Conservation (phyloP, 2,888 invertebrate species). For the Ferdinandea cuprea region DNA sequence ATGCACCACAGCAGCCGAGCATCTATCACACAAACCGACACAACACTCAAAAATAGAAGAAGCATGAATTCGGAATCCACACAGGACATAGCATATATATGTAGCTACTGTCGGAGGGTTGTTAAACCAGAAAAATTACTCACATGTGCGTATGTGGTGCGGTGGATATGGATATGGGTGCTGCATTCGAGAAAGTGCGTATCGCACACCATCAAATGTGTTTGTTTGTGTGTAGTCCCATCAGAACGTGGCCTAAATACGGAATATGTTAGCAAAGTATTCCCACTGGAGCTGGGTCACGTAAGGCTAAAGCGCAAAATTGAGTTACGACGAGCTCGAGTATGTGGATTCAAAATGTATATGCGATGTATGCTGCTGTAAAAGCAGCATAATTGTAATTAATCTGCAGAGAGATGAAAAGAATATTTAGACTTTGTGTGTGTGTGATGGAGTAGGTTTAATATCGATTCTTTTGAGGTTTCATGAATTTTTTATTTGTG, state of each 20-base stretch:
- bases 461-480: constrained; percentile 49
- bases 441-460: background rate
- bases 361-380: constrained; percentile 10
- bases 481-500: constrained; percentile 7
- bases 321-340: constrained; percentile 55
- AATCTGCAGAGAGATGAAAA: constrained; percentile 51
- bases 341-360: constrained; percentile 34
- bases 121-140: constrained; percentile 60
- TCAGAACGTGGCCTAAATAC: constrained; percentile 52
- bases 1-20: background rate
- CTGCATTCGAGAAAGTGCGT: constrained; percentile 18
- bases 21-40: background rate
- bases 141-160: constrained; percentile 27
- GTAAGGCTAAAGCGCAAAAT: constrained; percentile 57
- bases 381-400: constrained; percentile 57
- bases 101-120: constrained; percentile 10
- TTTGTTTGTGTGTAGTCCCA: constrained; percentile 10
- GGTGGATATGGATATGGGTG: background rate
- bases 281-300: constrained; percentile 51
- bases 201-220: constrained; percentile 9
- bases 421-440: background rate
- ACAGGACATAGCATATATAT: background rate
- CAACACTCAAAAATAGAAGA: background rate
- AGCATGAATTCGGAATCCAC: background rate
- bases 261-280: constrained; percentile 21